Conservation (phyloP, 2,888 invertebrate species). For the Exocentrus adspersus region DNA sequence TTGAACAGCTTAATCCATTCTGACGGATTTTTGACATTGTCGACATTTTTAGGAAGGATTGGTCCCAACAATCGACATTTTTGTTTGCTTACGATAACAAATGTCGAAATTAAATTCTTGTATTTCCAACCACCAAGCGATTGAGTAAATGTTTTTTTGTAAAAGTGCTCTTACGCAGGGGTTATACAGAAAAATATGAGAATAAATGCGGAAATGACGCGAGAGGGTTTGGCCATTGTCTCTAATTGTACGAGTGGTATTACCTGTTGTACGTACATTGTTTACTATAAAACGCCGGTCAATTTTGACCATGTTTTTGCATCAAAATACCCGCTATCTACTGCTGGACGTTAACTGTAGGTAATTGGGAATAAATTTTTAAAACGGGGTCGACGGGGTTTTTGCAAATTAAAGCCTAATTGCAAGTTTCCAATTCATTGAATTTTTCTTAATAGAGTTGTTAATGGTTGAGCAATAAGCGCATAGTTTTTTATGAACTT, state of each 20-base stretch:
- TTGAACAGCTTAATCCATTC: not conserved
- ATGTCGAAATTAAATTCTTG: not conserved
- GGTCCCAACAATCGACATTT: slow-evolving; percentile 1
- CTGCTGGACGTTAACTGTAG: not conserved
- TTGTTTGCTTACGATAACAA: not conserved
- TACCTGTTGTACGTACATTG: not conserved
- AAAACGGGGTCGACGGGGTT: not conserved
- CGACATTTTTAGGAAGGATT: too few species aligned
- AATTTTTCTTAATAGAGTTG: not conserved
- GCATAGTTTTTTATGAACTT: not conserved
- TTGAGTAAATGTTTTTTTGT: not conserved
- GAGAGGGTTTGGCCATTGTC: not conserved
- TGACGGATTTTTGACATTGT: not conserved
- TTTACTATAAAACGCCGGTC: not conserved
- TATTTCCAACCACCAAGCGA: not conserved
- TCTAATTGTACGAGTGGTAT: not conserved
- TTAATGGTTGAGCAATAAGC: not conserved
- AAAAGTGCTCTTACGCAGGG: not conserved
- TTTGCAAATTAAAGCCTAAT: not conserved
- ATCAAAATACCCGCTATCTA: not conserved
- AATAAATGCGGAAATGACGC: not conserved
- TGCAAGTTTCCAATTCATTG: not conserved
- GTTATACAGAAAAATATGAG: not conserved
- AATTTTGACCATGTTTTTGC: not conserved
- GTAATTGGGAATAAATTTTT: not conserved